Base-by-base conservation (phyloP, 2,888 invertebrate species). In the Acleris laterana region DNA sequence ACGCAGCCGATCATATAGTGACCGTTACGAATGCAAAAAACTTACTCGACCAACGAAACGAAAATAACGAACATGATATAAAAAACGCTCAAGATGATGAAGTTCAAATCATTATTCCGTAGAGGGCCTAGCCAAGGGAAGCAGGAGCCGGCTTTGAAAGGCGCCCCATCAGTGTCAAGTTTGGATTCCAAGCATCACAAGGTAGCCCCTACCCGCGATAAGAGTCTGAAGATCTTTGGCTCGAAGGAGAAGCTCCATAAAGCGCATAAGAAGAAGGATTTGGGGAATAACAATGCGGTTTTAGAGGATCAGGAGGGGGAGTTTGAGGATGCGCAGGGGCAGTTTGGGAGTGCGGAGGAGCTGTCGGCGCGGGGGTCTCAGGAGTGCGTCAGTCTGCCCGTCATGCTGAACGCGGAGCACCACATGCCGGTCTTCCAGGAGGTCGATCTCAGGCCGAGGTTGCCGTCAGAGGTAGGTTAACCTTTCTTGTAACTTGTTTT, bases 51-150 rank as follows among this genome's bases (percentile, higher is more conserved):
- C 84, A 87, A 85, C 90, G 85, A 87, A 78, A 86, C 89, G 84
- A 88, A 81, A 84, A 53, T 38, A 55, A 86, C 86, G 84, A 89
- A 74, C 74, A 81, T 81, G 81, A 72, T 73, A 76, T 79, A 80
- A 65, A 65, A 65, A 77, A 71, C 75, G 81, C 81, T 83, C 92
- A 96, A 95, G 93, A 97, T 97, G 97, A 97, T 97, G 95, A 97
- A 97, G 94, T 95, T 97, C 93, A 97, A 97, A 95, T 97, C 97
- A 83, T 95, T 97, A 89, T 97, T 97, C 94, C 97, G 97, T 94
- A 97, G 97, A 96, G 96, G 96, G 82, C 96, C 96, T 85, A 94
- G 94, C 81, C 93, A 91, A 78, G 91, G 92, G 77, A 93, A 94
- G 80, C 91, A 93, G 85, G 87, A 94, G 84, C 77, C 86, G 64